Conservation (phyloP, 1,140 invertebrate genomes). For the Lordiphosa clarofinis region DNA sequence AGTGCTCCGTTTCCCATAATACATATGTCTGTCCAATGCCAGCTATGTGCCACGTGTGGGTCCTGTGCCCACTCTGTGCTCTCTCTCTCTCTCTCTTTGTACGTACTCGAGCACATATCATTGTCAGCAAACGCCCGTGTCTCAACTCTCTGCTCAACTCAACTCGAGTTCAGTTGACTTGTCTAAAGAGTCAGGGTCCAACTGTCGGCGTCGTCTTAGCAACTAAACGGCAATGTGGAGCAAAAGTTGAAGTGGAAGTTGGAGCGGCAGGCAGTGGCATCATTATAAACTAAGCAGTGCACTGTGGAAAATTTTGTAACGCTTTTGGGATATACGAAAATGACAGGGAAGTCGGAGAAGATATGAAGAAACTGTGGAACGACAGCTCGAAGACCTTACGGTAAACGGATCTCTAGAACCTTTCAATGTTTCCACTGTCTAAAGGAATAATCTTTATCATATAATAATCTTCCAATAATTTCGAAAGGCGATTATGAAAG, state of each 20-base stretch:
- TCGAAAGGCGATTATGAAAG: no score
- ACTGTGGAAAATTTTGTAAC: conserved; percentile 14
- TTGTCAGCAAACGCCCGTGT: conserved; percentile 58
- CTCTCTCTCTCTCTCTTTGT: not conserved
- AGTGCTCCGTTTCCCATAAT: no score
- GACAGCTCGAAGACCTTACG: no score
- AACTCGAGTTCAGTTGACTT: conserved; percentile 62
- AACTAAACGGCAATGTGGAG: conserved; percentile 51
- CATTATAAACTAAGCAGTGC: conserved; percentile 59
- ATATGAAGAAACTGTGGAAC: no score
- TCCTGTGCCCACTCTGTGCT: no score
- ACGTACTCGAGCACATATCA: conserved; percentile 57
- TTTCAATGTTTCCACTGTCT: no score
- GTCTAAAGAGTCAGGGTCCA: conserved; percentile 68
- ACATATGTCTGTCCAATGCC: conserved; percentile 6
- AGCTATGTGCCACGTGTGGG: conserved; percentile 2
- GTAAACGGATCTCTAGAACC: no score
- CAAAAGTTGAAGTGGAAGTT: conserved; percentile 1
- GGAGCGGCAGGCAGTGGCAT: conserved; percentile 43
- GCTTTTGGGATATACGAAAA: no score
- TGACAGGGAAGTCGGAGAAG: no score
- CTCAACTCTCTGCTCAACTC: conserved; percentile 19
- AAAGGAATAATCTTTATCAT: no score
- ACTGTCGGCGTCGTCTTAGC: conserved; percentile 66
- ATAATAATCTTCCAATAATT: no score